Conservation (phyloP, 2,888 invertebrate species). For the Dilophus febrilis region DNA sequence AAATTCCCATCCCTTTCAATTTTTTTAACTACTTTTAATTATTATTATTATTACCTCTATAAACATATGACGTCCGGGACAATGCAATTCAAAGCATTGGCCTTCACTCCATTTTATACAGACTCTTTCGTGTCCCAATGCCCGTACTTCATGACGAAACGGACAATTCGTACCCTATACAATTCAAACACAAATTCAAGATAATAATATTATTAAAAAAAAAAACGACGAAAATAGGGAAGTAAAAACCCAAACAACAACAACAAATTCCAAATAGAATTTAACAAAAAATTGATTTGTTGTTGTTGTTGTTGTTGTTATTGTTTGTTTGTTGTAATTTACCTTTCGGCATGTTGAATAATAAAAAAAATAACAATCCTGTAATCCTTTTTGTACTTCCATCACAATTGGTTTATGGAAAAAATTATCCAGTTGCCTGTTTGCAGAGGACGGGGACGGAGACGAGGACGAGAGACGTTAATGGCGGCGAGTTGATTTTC, state of each 20-base stretch:
- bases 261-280: neutral
- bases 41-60: constrained; percentile 57
- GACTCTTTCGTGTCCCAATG: constrained; percentile 64
- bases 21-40: no score
- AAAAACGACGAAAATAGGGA: no score
- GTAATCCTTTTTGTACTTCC: constrained; percentile 51
- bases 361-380: constrained; percentile 80
- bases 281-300: neutral
- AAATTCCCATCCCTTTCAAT: no score
- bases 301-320: no score
- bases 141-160: constrained; percentile 70
- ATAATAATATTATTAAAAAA: no score
- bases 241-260: neutral
- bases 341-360: constrained; percentile 77
- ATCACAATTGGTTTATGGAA: constrained; percentile 32
- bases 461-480: no score
- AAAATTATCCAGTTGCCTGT: constrained; percentile 28
- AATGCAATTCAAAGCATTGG: constrained; percentile 57
- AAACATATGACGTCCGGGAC: constrained; percentile 74
- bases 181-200: constrained; percentile 8
- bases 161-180: constrained; percentile 60
- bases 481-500: no score
- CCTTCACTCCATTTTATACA: constrained; percentile 72
- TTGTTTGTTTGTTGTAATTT: no score
- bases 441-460: no score